Percentiles rank a stretch among this genome's conserved stretches.
phyloP scores from a whole-genome alignment of 1,140 invertebrate genomes.

The Kradibia gibbosae region DNA sequence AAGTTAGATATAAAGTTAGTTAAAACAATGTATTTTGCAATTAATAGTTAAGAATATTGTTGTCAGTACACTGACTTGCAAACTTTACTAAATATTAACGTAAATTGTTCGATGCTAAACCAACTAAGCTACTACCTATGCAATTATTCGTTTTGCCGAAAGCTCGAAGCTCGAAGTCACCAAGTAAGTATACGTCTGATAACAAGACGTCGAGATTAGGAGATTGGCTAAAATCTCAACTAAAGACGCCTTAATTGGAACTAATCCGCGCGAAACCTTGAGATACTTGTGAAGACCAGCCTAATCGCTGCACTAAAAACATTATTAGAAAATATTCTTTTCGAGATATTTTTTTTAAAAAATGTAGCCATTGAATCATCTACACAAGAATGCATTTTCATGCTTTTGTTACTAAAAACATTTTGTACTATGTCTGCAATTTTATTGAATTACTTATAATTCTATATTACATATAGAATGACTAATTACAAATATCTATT shows the following conservation, averaged over 20 bases:
- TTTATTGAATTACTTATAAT: too few relatives aligned
- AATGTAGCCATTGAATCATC: too few relatives aligned
- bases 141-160: conserved; percentile 41
- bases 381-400: too few relatives aligned
- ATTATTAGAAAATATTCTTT: too few relatives aligned
- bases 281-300: conserved; percentile 25
- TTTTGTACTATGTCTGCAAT: too few relatives aligned
- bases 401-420: too few relatives aligned
- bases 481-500: too few relatives aligned
- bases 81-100: conserved; percentile 14
- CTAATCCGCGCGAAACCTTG: conserved; percentile 46
- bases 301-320: conserved; percentile 29
- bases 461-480: too few relatives aligned
- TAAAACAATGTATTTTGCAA: too few relatives aligned
- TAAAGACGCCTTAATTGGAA: conserved; percentile 51
- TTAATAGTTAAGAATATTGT: background rate
- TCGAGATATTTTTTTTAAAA: too few relatives aligned
- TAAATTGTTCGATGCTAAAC: conserved; percentile 8
- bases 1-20: too few relatives aligned
- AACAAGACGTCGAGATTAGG: conserved; percentile 50
- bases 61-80: background rate
- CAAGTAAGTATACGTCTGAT: conserved; percentile 45
- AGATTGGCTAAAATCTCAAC: conserved; percentile 41
- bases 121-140: conserved; percentile 12
- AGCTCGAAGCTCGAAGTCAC: conserved; percentile 43